Base-by-base conservation (phyloP, 2,888 invertebrate species). In the Drosophila robusta region DNA sequence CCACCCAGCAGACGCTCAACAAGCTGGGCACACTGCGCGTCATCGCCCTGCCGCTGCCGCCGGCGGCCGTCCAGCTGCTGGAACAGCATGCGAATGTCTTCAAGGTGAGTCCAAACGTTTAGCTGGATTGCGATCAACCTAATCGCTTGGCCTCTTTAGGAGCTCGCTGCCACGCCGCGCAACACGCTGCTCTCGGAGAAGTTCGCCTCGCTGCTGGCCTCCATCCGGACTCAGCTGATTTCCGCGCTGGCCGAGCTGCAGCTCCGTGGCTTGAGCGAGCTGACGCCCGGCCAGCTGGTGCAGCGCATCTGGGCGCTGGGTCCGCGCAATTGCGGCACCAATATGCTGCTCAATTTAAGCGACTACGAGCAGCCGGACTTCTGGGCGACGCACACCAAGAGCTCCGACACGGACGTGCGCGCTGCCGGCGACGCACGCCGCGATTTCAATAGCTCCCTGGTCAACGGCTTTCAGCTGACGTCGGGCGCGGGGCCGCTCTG, bases 401-500 rank as follows among this genome's bases (percentile, higher is more conserved):
- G 70, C 22, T 61, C 71, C 0, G 11, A 93, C 55, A 91, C 92
- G 3, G 85, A 89, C 24, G 41, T 58, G 2, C 75, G 80, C 4
- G 46, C 26, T 0, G 12, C 52, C 0, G 45, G 39, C 3, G 95
- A 95, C 91, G 91, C 93, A 0, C 93, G 95, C 47, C 93, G 93
- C 62, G 94, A 94, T 80, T 95, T 94, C 90, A 97, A 97, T 87
- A 95, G 95, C 90, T 95, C 95, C 91, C 95, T 98, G 90, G 93
- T 97, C 4, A 97, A 96, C 92, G 98, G 97, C 8, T 95, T 98
- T 92, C 96, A 97, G 93, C 92, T 98, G 92, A 96, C 97, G 6
- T 95, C 97, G 26, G 92, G 96, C 56, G 95, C 97, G 42, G 99
- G 99, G 0, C 99, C 99, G 0, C 92, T 99, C 45, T 99, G 99